Conservation (phyloP, 2,113 vertebrate genomes). For the Phyllostomus hastatus region DNA sequence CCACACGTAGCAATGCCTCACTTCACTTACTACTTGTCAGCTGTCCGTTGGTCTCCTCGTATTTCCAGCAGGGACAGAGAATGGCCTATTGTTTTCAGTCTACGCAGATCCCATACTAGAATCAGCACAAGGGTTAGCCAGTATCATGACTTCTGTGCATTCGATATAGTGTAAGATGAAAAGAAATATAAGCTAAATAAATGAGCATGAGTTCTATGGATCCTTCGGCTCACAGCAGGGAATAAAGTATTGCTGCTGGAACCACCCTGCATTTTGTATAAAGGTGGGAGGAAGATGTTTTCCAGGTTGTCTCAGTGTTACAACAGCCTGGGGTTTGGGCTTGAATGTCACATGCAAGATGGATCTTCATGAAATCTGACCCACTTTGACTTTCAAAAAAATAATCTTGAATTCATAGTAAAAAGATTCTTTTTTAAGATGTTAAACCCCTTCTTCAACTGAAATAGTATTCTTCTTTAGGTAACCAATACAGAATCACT, state of each 20-base stretch:
- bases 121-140: background rate
- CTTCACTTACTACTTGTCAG: background rate
- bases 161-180: slow-evolving; percentile 16
- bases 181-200: slow-evolving; percentile 25
- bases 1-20: background rate
- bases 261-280: slow-evolving; percentile 31
- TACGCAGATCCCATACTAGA: background rate
- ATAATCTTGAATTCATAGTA: background rate
- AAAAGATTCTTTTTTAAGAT: background rate
- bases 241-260: slow-evolving; percentile 54
- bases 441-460: background rate
- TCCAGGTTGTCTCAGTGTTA: slow-evolving; percentile 14
- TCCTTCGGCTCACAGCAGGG: background rate
- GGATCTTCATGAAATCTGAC: slow-evolving; percentile 10
- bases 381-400: background rate
- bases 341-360: background rate
- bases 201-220: background rate
- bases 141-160: slow-evolving; percentile 27
- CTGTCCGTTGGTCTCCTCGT: background rate
- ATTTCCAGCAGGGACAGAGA: background rate
- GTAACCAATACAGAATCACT: background rate
- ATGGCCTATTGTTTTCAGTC: slow-evolving; percentile 2
- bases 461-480: background rate
- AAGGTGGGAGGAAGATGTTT: slow-evolving; percentile 34
- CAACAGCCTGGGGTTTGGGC: slow-evolving; percentile 3